Evolutionary conservation across 1,140 invertebrate species (phyloP), one percentile per base, ranked within the genome.

Genomic region (Drosophila sturtevanti): DNA sequence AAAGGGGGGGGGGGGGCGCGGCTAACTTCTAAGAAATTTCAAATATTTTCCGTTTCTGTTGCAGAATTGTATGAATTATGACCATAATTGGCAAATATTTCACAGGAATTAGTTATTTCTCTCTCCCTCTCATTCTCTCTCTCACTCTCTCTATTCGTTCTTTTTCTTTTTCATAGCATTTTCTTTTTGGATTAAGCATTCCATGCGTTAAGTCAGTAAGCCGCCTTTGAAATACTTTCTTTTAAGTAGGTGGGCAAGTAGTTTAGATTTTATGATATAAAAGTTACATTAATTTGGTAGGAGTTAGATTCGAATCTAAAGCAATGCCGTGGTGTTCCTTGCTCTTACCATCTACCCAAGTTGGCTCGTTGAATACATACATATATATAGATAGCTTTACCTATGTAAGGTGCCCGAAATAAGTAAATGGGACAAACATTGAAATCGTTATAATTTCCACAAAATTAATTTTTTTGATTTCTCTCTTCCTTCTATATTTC

Each of bases 1-100:
- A n/a, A n/a, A n/a, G n/a, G n/a, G n/a, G n/a, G n/a, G n/a, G n/a
- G n/a, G n/a, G n/a, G n/a, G n/a, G n/a, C n/a, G n/a, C n/a, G n/a
- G 27, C 54, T 48, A 68, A 48, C 58, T 14, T 48, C 12, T 44
- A 64, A 41, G 71, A 68, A 55, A 59, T 55, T 44, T 14, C 68
- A 70, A 70, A 68, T 48, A 59, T 59, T 54, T 48, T 48, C 16
- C 21, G 41, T 48, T 48, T 48, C 9, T 6, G 41, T 48, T 48
- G 41, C 41, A 31, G 16, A 48, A 44, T 44, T 44, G 41, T 44
- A 44, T 44, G 41, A 44, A 48, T 48, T 48, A 48, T 48, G 16
- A 48, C 41, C 41, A 7, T 48, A 48, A 48, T 21, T 48, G 16
- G 1, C 9, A 21, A n/a, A 48, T 48, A 48, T 48, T 21, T 48